phyloP scores from a whole-genome alignment of 2,797 vertebrate species.

The Coreius guichenoti region DNA sequence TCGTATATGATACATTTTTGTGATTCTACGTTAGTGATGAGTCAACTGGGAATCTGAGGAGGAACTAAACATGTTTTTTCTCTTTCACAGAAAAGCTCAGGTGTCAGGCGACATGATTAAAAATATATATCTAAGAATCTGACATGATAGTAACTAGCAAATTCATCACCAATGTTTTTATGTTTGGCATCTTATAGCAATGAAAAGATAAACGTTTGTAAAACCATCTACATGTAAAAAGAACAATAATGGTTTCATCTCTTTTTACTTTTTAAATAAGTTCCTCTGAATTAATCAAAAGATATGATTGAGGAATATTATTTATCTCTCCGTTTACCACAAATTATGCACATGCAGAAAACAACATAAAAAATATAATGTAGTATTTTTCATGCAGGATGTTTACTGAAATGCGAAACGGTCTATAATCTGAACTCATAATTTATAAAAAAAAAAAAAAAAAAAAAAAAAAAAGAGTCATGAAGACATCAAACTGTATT shows the following conservation, averaged over 20 bases:
- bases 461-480: not conserved
- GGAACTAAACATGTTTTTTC: conserved; percentile 51
- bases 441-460: not conserved
- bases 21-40: conserved; percentile 53
- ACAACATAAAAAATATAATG: not conserved
- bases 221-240: not conserved
- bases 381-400: not conserved
- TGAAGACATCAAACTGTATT: not conserved
- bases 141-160: not conserved
- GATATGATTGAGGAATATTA: not conserved
- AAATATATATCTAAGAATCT: not conserved
- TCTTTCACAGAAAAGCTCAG: conserved; percentile 35
- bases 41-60: conserved; percentile 42
- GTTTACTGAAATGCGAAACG: not conserved
- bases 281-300: not conserved
- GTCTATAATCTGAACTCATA: not conserved
- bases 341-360: not conserved
- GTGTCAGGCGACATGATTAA: not conserved
- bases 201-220: not conserved
- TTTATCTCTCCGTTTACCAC: not conserved
- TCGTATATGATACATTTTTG: conserved; percentile 38
- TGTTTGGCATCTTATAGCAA: not conserved
- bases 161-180: not conserved
- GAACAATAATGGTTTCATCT: not conserved
- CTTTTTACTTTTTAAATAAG: not conserved